These are phyloP conservation scores for Antitype chi DNA, from an alignment of 2,888 invertebrate genomes.

Conservation along the genomic window DNA sequence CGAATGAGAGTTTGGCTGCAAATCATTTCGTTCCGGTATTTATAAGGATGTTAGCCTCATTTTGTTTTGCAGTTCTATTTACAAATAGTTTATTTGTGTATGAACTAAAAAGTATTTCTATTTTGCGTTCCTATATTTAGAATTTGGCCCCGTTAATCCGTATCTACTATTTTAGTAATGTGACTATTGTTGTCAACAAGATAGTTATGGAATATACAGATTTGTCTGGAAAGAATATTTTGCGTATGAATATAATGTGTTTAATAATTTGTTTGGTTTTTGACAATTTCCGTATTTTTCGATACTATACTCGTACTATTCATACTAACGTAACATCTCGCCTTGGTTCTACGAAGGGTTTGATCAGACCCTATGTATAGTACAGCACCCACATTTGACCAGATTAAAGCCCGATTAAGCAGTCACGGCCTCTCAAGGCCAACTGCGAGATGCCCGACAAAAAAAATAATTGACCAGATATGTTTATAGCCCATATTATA, in stretches of 20 bases:
- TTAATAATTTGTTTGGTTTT: not conserved
- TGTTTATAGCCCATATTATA: too few species aligned
- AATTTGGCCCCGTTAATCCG: not conserved
- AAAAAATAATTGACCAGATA: too few species aligned
- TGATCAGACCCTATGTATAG: too few species aligned
- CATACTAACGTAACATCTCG: too few species aligned
- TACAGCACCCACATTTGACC: too few species aligned
- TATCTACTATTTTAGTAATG: constrained; percentile 10
- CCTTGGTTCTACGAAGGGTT: too few species aligned
- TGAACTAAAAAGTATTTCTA: not conserved
- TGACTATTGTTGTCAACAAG: not conserved
- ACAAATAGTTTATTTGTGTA: not conserved
- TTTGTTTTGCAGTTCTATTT: not conserved
- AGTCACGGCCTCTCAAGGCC: too few species aligned
- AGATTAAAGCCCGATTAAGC: too few species aligned
- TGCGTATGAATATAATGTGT: not conserved
- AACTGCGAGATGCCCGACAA: too few species aligned
- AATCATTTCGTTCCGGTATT: constrained; percentile 2
- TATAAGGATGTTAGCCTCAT: not conserved
- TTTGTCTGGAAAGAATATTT: not conserved
- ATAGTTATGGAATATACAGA: not conserved
- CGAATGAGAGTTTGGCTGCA: constrained; percentile 4
- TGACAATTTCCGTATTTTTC: not conserved
- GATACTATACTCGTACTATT: too few species aligned
- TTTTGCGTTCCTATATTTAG: not conserved